Evolutionary conservation across 2,888 invertebrate genomes (phyloP).

Genomic region (Athrips mouffetella): DNA sequence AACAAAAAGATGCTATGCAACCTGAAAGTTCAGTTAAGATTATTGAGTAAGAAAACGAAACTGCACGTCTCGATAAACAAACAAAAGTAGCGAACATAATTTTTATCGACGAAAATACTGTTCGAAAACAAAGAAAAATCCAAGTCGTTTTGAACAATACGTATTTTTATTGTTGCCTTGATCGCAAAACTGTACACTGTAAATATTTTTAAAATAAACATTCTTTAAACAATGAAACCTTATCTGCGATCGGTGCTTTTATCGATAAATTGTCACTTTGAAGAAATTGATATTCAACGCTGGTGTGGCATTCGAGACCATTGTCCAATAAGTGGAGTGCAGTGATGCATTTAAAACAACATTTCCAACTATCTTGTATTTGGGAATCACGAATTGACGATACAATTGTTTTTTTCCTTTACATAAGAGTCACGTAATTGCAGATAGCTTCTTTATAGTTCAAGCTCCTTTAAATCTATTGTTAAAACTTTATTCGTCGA

Average conservation of each 20-base stretch:
- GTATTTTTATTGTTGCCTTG: neutral
- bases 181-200: neutral
- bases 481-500: no score
- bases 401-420: no score
- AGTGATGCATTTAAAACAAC: slow-evolving; percentile 27
- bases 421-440: no score
- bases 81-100: neutral
- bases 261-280: slow-evolving; percentile 1
- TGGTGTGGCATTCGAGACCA: slow-evolving; percentile 25
- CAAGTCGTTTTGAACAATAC: neutral
- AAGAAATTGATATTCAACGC: slow-evolving; percentile 25
- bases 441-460: no score
- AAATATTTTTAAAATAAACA: neutral
- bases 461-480: no score
- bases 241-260: neutral
- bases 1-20: no score
- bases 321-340: slow-evolving; percentile 28
- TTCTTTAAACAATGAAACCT: neutral
- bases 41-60: neutral
- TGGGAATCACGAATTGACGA: neutral
- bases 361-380: slow-evolving; percentile 14
- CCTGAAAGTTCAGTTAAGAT: no score
- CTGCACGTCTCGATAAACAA: neutral
- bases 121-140: neutral
- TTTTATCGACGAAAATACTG: neutral